These are phyloP conservation scores for Dasyornis broadbenti DNA, from an alignment of 2,113 vertebrate species.

Conservation along the genomic window DNA sequence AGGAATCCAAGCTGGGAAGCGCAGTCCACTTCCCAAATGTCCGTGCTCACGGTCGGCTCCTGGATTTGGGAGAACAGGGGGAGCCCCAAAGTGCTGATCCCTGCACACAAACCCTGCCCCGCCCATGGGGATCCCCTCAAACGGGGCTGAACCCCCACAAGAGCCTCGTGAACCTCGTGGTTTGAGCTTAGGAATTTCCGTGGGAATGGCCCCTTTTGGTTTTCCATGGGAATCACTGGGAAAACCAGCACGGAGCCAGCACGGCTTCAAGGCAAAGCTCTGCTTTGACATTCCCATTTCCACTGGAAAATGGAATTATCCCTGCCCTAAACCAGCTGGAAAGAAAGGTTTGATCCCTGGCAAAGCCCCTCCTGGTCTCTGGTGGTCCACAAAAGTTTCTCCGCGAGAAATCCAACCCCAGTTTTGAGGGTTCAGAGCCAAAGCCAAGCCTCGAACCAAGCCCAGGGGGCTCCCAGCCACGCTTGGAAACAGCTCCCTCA, in stretches of 20 bases:
- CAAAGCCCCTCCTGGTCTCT: background rate
- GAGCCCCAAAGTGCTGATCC: background rate
- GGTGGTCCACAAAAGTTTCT: background rate
- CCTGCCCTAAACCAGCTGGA: background rate
- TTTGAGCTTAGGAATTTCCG: background rate
- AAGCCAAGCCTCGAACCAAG: background rate
- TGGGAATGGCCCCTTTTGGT: background rate
- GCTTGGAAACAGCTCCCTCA: background rate
- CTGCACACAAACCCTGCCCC: too few species aligned
- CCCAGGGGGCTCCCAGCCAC: background rate
- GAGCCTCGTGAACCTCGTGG: rapidly evolving
- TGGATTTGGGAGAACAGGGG: background rate
- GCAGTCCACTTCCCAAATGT: rapidly evolving
- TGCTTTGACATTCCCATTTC: background rate
- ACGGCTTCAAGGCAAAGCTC: background rate
- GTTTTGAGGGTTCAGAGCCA: background rate
- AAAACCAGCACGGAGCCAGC: background rate
- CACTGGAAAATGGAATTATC: background rate
- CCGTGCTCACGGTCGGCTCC: rapidly evolving
- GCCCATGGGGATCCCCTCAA: background rate
- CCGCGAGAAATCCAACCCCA: background rate
- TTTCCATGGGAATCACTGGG: background rate
- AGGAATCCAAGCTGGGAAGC: background rate
- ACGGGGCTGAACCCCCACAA: background rate
- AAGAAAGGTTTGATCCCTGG: background rate